phyloP scores from a whole-genome alignment of 2,113 vertebrate species.

The Cyanistes caeruleus region DNA sequence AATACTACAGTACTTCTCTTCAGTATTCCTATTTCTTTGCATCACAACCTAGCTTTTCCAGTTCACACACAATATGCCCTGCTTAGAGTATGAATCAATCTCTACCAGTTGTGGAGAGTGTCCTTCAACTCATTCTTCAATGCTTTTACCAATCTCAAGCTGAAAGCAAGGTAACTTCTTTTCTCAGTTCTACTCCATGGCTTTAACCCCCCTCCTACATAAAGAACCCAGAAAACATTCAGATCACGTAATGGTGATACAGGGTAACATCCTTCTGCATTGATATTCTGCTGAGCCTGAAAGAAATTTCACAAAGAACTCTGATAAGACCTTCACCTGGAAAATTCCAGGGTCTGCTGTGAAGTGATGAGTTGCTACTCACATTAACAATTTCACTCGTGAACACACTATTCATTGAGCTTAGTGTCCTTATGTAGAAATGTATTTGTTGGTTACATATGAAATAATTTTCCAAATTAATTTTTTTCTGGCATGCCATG shows the following conservation, averaged over 20 bases:
- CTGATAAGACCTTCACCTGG: not conserved
- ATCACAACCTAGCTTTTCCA: not conserved
- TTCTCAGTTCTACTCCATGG: not conserved
- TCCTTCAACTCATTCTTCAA: not conserved
- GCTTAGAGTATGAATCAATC: not conserved
- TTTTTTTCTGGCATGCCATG: not conserved
- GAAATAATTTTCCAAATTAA: not conserved
- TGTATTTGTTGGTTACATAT: not conserved
- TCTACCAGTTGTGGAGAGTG: not conserved
- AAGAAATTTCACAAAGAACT: not conserved
- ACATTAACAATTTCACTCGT: not conserved
- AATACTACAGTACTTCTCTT: not conserved
- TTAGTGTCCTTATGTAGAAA: not conserved
- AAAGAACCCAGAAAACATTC: not conserved
- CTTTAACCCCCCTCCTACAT: not conserved
- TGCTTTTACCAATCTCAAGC: not conserved
- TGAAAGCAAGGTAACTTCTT: not conserved
- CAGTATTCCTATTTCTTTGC: not conserved
- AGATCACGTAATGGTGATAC: not conserved
- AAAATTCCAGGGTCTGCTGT: not conserved
- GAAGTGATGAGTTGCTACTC: not conserved
- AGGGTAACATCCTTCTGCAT: not conserved
- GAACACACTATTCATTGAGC: not conserved
- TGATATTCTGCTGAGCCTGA: not conserved
- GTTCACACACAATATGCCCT: not conserved